phyloP scores from a whole-genome alignment of 2,113 vertebrate species.

The Nibea coibor region DNA sequence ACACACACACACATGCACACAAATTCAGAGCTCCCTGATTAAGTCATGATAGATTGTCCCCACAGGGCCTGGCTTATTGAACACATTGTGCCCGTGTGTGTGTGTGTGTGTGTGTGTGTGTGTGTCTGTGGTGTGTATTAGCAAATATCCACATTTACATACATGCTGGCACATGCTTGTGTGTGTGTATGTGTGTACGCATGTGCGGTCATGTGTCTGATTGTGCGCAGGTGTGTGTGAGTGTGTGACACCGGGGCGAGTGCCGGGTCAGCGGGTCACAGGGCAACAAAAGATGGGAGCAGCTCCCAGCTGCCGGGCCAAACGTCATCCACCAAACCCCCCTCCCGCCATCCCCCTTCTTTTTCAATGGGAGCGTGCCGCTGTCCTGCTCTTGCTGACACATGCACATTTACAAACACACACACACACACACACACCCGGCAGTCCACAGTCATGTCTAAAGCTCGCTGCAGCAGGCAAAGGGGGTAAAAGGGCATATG shows the following conservation, averaged over 20 bases:
- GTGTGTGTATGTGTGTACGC: constrained; percentile 8
- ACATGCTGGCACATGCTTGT: constrained; percentile 8
- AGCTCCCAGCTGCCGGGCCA: constrained; percentile 82
- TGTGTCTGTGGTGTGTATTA: constrained; percentile 26
- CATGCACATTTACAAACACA: constrained; percentile 51
- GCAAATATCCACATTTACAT: constrained; percentile 47
- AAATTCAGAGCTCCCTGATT: constrained; percentile 61
- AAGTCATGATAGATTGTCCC: constrained; percentile 73
- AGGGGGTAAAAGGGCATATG: constrained; percentile 53
- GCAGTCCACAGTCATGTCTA: constrained; percentile 51
- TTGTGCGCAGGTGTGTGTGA: constrained; percentile 48
- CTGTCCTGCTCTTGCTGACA: constrained; percentile 62
- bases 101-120: background rate
- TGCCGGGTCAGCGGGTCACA: constrained; percentile 73
- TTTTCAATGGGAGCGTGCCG: constrained; percentile 71
- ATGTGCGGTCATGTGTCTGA: constrained; percentile 40
- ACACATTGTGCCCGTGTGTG: background rate
- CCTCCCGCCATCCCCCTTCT: constrained; percentile 12
- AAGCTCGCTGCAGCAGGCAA: constrained; percentile 41
- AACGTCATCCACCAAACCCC: constrained; percentile 58
- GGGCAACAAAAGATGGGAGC: constrained; percentile 68
- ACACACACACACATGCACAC: constrained; percentile 29
- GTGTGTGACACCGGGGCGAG: constrained; percentile 72
- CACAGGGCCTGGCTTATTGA: constrained; percentile 48
- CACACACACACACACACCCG: constrained; percentile 36